Conservation (phyloP, 2,888 invertebrate species). For the Hemithea aestivaria region DNA sequence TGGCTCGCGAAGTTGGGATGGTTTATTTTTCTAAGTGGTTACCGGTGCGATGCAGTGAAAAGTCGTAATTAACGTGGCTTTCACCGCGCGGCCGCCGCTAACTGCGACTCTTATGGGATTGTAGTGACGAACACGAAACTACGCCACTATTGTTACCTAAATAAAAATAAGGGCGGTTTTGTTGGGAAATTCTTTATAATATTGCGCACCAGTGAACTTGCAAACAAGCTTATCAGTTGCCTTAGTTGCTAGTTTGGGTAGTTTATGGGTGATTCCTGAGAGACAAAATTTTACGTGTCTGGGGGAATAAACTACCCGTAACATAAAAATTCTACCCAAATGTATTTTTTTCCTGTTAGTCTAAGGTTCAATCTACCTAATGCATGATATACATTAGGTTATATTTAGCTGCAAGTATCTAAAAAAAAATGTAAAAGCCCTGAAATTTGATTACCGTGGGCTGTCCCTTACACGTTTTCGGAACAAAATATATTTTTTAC, state of each 20-base stretch:
- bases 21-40: slow-evolving; percentile 52
- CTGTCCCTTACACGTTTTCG: no score
- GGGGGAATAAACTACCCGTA: no score
- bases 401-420: no score
- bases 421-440: no score
- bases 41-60: slow-evolving; percentile 41
- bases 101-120: slow-evolving; percentile 46
- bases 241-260: not conserved
- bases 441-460: no score
- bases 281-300: no score
- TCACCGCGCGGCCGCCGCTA: slow-evolving; percentile 35
- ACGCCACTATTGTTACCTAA: slow-evolving; percentile 36
- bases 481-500: no score
- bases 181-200: slow-evolving; percentile 14
- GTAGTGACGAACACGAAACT: slow-evolving; percentile 47
- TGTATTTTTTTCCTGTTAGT: no score
- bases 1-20: slow-evolving; percentile 30
- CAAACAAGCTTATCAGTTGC: slow-evolving; percentile 15
- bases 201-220: slow-evolving; percentile 7
- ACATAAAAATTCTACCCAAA: no score
- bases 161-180: slow-evolving; percentile 31
- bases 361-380: no score
- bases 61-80: slow-evolving; percentile 64
- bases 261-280: no score
- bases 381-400: no score